Evolutionary conservation across 2,113 vertebrate species (phyloP), one percentile per base, ranked within the genome.

Genomic region (Athene cunicularia): DNA sequence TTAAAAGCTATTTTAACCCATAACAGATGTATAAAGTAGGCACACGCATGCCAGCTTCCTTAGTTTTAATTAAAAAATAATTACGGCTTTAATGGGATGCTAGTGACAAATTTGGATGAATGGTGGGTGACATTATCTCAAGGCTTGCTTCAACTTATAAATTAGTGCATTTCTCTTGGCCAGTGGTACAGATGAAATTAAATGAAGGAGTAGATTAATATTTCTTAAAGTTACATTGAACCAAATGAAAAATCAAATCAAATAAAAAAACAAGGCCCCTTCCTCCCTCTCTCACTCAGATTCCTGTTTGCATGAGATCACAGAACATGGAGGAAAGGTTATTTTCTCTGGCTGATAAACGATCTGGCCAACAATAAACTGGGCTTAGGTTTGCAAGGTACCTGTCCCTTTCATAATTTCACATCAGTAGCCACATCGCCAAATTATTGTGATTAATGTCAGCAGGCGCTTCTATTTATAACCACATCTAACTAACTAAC

Each of bases 31-130:
- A 98, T 97, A 97, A 98, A 98, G 98, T 98, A 98, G 98, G 98
- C 97, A 93, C 95, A 97, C 85, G 93, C 98, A 98, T 98, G 98
- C 98, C 98, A 98, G 98, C 98, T 98, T 98, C 98, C 97, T 98
- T 98, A 98, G 98, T 98, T 98, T 98, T 98, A 98, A 98, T 98
- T 98, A 98, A 98, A 98, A 98, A 98, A 98, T 98, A 98, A 98
- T 98, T 98, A 98, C 47, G 35, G 98, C 95, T 98, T 97, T 98
- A 98, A 98, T 98, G 98, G 98, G 98, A 98, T 98, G 98, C 97
- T 98, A 98, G 98, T 98, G 98, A 98, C 98, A 98, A 98, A 98
- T 98, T 98, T 96, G 98, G 98, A 98, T 98, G 98, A 98, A 98
- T 98, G 98, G 98, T 98, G 97, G 98, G 98, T 98, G 98, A 98